Evolutionary conservation across 1,140 invertebrate species (phyloP).

Genomic region (Drosophila ananassae): DNA sequence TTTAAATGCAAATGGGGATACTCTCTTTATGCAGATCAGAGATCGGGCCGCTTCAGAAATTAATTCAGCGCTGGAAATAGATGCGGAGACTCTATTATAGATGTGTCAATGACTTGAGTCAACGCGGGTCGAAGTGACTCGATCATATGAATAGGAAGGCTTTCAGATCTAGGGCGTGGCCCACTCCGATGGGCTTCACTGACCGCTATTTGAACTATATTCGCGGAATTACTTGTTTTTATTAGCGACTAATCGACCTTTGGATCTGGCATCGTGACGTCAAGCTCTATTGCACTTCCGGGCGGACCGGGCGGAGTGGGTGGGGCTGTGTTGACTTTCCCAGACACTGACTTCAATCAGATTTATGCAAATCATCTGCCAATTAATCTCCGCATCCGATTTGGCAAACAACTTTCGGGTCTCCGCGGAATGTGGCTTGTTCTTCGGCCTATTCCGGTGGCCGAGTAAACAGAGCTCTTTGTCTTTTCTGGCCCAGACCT

Average conservation of each 20-base stretch:
- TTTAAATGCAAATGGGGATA: slow-evolving; percentile 7
- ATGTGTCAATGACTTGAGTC: slow-evolving; percentile 39
- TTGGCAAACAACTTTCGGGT: slow-evolving; percentile 44
- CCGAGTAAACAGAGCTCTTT: slow-evolving; percentile 36
- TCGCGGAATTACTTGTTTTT: slow-evolving; percentile 3
- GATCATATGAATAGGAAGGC: slow-evolving; percentile 24
- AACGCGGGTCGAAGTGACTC: slow-evolving; percentile 14
- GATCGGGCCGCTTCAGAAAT: background rate
- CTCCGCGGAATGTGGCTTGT: background rate
- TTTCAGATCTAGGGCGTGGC: slow-evolving; percentile 5
- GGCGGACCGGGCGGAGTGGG: background rate
- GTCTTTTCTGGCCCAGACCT: slow-evolving; percentile 8
- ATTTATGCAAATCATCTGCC: slow-evolving; percentile 26
- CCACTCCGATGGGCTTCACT: slow-evolving; percentile 21
- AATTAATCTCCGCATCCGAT: slow-evolving; percentile 31
- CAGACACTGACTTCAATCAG: slow-evolving; percentile 9
- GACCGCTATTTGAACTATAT: slow-evolving; percentile 37
- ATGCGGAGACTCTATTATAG: background rate
- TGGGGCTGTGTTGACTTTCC: background rate
- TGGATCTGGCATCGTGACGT: slow-evolving; percentile 4
- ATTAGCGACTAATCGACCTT: slow-evolving; percentile 3
- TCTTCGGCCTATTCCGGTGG: slow-evolving; percentile 9
- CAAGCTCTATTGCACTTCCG: slow-evolving; percentile 38
- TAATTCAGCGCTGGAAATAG: slow-evolving; percentile 23
- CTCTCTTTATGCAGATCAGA: slow-evolving; percentile 21